Percentiles rank a stretch among this genome's conserved stretches.
Conservation (phyloP, 2,113 vertebrate species). For the Malurus cyaneus region DNA sequence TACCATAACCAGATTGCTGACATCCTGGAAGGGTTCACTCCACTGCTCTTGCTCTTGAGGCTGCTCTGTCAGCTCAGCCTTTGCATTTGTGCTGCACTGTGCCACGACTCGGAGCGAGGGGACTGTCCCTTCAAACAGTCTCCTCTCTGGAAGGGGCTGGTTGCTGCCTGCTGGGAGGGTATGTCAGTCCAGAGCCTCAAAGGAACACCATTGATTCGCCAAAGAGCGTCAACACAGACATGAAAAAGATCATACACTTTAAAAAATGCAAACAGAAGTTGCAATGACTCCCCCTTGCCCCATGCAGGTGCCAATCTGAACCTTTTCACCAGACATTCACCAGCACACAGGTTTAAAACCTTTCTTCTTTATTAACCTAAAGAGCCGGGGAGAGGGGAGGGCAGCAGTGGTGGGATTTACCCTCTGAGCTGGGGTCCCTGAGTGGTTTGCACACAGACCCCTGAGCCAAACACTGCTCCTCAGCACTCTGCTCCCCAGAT, state of each 20-base stretch:
- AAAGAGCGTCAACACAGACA: background rate
- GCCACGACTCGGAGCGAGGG: too few species aligned
- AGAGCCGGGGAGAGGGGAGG: background rate
- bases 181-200: background rate
- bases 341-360: background rate
- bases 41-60: too few species aligned
- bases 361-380: conserved; percentile 39
- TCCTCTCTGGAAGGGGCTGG: too few species aligned
- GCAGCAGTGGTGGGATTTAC: background rate
- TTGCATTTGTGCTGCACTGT: too few species aligned
- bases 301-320: background rate
- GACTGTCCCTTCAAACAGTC: too few species aligned
- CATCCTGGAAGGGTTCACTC: too few species aligned
- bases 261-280: background rate
- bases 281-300: background rate
- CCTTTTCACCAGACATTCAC: background rate
- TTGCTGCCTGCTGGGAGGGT: too few species aligned
- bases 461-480: background rate
- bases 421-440: background rate
- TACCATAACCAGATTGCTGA: too few species aligned
- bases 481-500: background rate
- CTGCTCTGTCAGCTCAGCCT: too few species aligned
- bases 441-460: background rate
- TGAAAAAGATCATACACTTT: background rate
- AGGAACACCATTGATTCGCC: background rate